Evolutionary conservation across 2,888 invertebrate genomes (phyloP).

Genomic region (Tetragonula carbonaria): DNA sequence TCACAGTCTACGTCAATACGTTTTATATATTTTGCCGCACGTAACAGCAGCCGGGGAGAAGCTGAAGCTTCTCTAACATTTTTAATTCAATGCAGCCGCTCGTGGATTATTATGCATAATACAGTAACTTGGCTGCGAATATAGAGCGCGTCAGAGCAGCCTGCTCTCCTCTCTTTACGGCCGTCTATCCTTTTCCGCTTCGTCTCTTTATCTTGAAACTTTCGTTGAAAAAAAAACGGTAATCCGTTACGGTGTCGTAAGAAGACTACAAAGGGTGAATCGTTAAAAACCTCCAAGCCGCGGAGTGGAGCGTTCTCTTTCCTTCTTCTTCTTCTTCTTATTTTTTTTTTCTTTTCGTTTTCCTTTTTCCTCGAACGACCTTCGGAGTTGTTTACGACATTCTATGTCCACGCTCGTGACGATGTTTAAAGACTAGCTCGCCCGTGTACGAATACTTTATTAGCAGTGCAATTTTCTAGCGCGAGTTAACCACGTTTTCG

Average conservation of each 20-base stretch:
- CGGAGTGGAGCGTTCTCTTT: slow-evolving; percentile 7
- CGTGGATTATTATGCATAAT: slow-evolving; percentile 61
- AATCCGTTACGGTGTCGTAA: slow-evolving; percentile 50
- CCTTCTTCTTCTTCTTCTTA: background rate
- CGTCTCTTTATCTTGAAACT: slow-evolving; percentile 42
- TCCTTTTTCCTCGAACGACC: slow-evolving; percentile 9
- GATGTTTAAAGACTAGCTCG: slow-evolving; percentile 28
- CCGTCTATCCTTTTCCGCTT: slow-evolving; percentile 21
- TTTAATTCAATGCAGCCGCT: slow-evolving; percentile 57
- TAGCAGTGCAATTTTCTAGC: slow-evolving; percentile 6
- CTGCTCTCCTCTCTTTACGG: slow-evolving; percentile 1
- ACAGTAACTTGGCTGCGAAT: slow-evolving; percentile 48
- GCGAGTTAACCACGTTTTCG: background rate
- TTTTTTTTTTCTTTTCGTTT: no score
- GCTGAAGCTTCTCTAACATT: slow-evolving; percentile 39
- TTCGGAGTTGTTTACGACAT: slow-evolving; percentile 42
- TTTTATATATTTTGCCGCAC: slow-evolving; percentile 42
- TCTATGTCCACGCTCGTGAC: slow-evolving; percentile 12
- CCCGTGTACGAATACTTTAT: slow-evolving; percentile 14
- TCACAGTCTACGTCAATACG: slow-evolving; percentile 46
- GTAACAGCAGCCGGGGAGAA: background rate
- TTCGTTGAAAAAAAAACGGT: slow-evolving; percentile 46
- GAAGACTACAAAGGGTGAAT: slow-evolving; percentile 48
- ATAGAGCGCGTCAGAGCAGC: slow-evolving; percentile 27
- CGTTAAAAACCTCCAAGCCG: slow-evolving; percentile 48